Base-by-base conservation (phyloP, 2,888 invertebrate species). In the Julus scanicus region DNA sequence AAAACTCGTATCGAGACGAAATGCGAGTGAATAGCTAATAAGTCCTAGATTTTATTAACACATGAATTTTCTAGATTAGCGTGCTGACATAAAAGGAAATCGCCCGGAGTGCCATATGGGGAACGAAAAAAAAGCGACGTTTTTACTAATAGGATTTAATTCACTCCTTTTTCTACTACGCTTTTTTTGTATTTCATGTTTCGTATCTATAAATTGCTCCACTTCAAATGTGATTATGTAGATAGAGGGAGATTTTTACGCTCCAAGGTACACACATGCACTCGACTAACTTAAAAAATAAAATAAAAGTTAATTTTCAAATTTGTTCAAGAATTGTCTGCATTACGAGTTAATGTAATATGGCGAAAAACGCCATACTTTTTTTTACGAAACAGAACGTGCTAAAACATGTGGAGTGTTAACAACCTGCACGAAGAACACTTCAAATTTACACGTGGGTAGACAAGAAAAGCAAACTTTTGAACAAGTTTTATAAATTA, bases 91-190 rank as follows among this genome's bases (percentile, higher is more conserved):
- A 84, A 84, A 84, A 84, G 48, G 48, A 44, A 84, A 40, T 84
- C 44, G 84, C 84, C 84, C 48, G 84, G 44, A 84, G 84, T 40
- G 48, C 44, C 84, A 84, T 84, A 84, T 84, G 84, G 84, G 84
- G 84, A 84, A 48, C 20, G 29, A 29, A 84, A 84, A 44, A 84
- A 84, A 84, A 40, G 40, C 84, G 40, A 48, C 44, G 84, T 44
- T 84, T 84, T 84, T 84, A 84, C 84, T 84, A 84, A 84, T 84
- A 84, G 84, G 44, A 84, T 84, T 84, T 84, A 84, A 84, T 84
- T 84, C 84, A 84, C 84, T 84, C 84, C 40, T 48, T 84, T 84
- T 84, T 84, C 9, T 40, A 5, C 40, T 20, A 17, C 20, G 17
- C 2, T 39, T 84, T 44, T 44, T 84, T 84, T 84, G 2, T 71